Base-by-base conservation (phyloP, 2,888 invertebrate species). In the Melinaea menophilus region DNA sequence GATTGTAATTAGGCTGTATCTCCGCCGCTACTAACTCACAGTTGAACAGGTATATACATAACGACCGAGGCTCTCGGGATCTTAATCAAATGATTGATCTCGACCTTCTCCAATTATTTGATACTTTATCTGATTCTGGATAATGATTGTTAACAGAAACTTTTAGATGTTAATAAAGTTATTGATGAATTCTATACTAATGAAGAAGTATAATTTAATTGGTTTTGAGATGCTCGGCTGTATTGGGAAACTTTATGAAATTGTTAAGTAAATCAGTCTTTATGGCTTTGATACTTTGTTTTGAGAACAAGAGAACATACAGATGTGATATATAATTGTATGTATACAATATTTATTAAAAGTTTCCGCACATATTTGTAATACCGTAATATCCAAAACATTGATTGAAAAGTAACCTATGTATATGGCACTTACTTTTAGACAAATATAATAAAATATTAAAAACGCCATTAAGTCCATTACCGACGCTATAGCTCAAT, bases 11-110 rank as follows among this genome's bases (percentile, higher is more conserved):
- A 51, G 31, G 31, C 51, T 51, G 11, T 31, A 51, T 51, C 48
- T 51, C 5, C 31, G 11, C 51, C 31, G n/a, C 31, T 31, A 51
- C 31, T 51, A 31, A 51, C 22, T 41, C 11, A 5, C 41, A 41
- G 7, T 41, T 9, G 22, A 51, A 31, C 51, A 51, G 51, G 51
- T 51, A 51, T 51, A 51, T 51, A 51, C 31, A 22, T 51, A 51
- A 51, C 58, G 62, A 62, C 55, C 62, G 47, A 62, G 55, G 58
- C 58, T 58, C 58, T 55, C 62, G 62, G 55, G 64, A 58, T 12
- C 55, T 51, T 62, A 60, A 64, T 67, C 67, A 60, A 60, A 62
- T 67, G 60, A 67, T 67, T 62, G 67, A 62, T 64, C 67, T 67
- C 57, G 61, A 66, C 66, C 63, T 63, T 55, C 48, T 45, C 58